Evolutionary conservation across 2,797 vertebrate genomes (phyloP).

Genomic region (Atherinosoma microstoma): DNA sequence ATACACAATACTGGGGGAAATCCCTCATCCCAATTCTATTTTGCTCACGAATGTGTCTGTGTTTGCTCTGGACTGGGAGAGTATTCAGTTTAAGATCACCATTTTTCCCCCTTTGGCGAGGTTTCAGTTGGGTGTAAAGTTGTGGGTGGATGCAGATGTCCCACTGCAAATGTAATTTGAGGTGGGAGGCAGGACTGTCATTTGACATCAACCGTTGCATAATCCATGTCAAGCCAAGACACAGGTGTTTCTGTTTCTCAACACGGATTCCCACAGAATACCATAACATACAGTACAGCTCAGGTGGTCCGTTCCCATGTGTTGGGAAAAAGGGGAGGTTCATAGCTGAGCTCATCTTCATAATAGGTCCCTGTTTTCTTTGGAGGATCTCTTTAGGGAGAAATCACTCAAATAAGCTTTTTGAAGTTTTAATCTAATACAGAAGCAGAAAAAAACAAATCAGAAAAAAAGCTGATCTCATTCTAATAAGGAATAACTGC

Average conservation of each 20-base stretch:
- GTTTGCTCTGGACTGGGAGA: slow-evolving; percentile 32
- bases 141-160: slow-evolving; percentile 25
- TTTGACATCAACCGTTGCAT: slow-evolving; percentile 57
- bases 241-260: slow-evolving; percentile 43
- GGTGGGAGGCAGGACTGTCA: slow-evolving; percentile 42
- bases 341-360: slow-evolving; percentile 28
- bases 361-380: slow-evolving; percentile 50
- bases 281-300: slow-evolving; percentile 38
- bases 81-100: slow-evolving; percentile 3
- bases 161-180: slow-evolving; percentile 52
- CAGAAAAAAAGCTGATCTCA: background rate
- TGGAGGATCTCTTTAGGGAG: slow-evolving; percentile 13
- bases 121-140: slow-evolving; percentile 7
- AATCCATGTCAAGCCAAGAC: slow-evolving; percentile 58
- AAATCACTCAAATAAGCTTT: slow-evolving; percentile 23
- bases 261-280: slow-evolving; percentile 51
- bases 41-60: slow-evolving; percentile 29
- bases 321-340: slow-evolving; percentile 6
- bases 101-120: slow-evolving; percentile 9
- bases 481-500: background rate
- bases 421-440: slow-evolving; percentile 4
- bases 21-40: slow-evolving; percentile 48
- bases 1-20: slow-evolving; percentile 61
- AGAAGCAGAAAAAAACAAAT: background rate
- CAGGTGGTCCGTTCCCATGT: slow-evolving; percentile 54